phyloP scores from a whole-genome alignment of 2,113 vertebrate species.

The Gymnocephalus cernua region DNA sequence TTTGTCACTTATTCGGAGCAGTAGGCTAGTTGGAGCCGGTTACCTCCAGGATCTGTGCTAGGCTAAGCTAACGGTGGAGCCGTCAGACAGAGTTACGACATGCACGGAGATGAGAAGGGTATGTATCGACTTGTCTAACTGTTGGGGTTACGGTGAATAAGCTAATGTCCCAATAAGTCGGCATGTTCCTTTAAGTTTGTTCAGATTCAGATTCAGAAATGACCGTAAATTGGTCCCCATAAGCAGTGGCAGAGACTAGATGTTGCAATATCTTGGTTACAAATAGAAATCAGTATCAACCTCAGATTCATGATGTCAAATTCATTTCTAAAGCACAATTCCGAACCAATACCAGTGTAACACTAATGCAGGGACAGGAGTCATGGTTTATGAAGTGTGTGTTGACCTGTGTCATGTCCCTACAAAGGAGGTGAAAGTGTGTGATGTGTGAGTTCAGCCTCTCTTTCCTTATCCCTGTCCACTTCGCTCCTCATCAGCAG shows the following conservation, averaged over 20 bases:
- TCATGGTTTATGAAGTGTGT: not conserved
- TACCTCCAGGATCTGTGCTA: too few species aligned
- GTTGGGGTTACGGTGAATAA: too few species aligned
- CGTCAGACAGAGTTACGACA: too few species aligned
- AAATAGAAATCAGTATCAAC: not conserved
- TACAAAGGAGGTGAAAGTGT: slow-evolving; percentile 20
- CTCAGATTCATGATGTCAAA: not conserved
- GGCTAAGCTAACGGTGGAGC: too few species aligned
- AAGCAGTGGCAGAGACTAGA: not conserved
- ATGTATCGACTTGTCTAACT: too few species aligned
- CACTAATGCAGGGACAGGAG: not conserved
- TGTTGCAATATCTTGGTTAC: not conserved
- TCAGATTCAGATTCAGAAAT: too few species aligned
- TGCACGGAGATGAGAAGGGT: too few species aligned
- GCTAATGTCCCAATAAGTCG: too few species aligned
- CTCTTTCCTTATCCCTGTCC: slow-evolving; percentile 13
- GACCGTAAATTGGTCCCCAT: not conserved
- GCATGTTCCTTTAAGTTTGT: too few species aligned
- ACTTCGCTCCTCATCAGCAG: slow-evolving; percentile 21
- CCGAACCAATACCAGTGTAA: not conserved
- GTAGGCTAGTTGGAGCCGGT: too few species aligned
- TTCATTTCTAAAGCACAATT: not conserved
- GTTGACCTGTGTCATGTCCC: slow-evolving; percentile 3
- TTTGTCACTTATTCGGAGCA: too few species aligned
- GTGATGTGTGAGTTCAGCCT: slow-evolving; percentile 20